phyloP scores from a whole-genome alignment of 1,140 invertebrate species.

The Drosophila neocordata region DNA sequence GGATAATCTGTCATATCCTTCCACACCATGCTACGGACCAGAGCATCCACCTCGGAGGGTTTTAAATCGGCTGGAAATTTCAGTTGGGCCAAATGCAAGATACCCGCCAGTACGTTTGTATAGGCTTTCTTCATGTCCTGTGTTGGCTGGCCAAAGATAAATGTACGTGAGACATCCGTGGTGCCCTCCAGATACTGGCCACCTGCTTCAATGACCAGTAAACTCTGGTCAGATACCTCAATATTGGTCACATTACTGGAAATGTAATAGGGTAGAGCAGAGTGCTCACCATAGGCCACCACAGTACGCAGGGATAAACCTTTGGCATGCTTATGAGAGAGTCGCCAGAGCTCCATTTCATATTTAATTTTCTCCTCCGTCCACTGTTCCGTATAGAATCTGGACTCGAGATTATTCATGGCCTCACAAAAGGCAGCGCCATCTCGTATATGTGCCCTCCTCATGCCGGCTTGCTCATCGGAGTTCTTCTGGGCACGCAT shows the following conservation, averaged over 20 bases:
- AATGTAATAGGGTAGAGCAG: constrained; percentile 95
- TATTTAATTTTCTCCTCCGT: constrained; percentile 88
- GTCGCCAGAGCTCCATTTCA: constrained; percentile 86
- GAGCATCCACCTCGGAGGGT: constrained; percentile 88
- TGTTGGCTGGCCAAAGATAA: constrained; percentile 93
- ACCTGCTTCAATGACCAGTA: constrained; percentile 88
- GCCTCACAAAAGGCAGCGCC: constrained; percentile 96
- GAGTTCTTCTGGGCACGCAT: constrained; percentile 94
- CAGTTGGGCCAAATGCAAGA: constrained; percentile 89
- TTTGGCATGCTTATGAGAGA: constrained; percentile 87
- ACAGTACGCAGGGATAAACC: constrained; percentile 94
- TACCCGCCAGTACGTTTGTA: constrained; percentile 94
- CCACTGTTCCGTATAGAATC: constrained; percentile 84
- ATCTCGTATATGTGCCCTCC: constrained; percentile 91
- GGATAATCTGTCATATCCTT: constrained; percentile 90
- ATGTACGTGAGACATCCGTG: constrained; percentile 95
- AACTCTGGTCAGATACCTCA: constrained; percentile 87
- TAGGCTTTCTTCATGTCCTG: constrained; percentile 91
- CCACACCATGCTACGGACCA: constrained; percentile 92
- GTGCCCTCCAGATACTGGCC: constrained; percentile 94
- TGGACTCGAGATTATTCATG: constrained; percentile 92
- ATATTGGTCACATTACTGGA: constrained; percentile 89
- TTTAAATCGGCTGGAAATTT: constrained; percentile 87
- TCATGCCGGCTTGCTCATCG: constrained; percentile 94
- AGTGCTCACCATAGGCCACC: constrained; percentile 94